Percentiles rank a stretch among this genome's conserved stretches.
These are phyloP conservation scores for Todiramphus chloris DNA, from an alignment of 2,113 vertebrate species.

Conservation along the genomic window DNA sequence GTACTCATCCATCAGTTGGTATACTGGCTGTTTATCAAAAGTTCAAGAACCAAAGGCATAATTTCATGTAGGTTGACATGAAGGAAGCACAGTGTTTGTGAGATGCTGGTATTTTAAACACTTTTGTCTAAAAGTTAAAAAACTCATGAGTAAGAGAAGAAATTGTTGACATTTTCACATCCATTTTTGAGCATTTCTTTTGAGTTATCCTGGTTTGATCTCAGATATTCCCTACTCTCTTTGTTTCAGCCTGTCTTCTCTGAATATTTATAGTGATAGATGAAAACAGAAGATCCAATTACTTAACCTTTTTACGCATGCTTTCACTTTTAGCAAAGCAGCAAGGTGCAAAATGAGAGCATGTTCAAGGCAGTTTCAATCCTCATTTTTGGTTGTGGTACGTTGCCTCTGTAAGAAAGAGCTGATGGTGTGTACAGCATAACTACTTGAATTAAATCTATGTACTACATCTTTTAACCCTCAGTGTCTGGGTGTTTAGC, in stretches of 20 bases:
- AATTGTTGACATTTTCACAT: background rate
- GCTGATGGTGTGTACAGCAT: background rate
- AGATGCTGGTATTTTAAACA: background rate
- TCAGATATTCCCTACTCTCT: background rate
- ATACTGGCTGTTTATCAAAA: background rate
- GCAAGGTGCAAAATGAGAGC: constrained; percentile 2
- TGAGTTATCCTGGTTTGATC: background rate
- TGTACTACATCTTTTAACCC: background rate
- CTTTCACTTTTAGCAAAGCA: constrained; percentile 16
- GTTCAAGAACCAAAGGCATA: background rate
- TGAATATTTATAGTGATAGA: background rate
- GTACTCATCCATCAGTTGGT: background rate
- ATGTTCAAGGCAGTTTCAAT: background rate
- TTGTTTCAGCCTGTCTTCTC: background rate
- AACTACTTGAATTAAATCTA: background rate
- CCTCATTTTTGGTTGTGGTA: background rate
- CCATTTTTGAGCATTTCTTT: background rate
- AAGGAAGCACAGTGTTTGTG: background rate
- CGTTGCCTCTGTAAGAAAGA: background rate
- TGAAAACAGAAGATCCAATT: background rate
- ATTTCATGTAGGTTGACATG: background rate
- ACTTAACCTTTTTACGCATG: background rate
- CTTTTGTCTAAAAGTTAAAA: background rate
- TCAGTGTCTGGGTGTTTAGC: background rate
- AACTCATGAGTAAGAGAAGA: background rate